phyloP scores from a whole-genome alignment of 2,888 invertebrate genomes.

The Leptothorax acervorum region DNA sequence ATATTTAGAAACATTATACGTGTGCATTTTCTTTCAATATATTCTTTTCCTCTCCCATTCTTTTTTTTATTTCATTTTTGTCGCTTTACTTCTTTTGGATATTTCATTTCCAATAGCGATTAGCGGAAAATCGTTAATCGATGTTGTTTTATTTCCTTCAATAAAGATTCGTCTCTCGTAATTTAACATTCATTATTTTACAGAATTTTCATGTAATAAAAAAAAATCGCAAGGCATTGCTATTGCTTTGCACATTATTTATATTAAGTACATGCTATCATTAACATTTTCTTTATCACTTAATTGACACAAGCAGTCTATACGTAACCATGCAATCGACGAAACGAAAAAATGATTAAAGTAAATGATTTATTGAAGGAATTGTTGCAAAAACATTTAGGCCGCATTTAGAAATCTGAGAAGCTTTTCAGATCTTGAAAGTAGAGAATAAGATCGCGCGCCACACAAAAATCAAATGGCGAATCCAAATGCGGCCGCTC shows the following conservation, averaged over 20 bases:
- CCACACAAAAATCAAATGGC: conserved; percentile 59
- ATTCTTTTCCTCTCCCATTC: not conserved
- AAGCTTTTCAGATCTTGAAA: conserved; percentile 3
- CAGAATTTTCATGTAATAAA: not conserved
- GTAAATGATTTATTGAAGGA: not conserved
- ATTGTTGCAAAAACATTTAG: not conserved
- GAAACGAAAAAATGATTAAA: not conserved
- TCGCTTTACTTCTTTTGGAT: not conserved
- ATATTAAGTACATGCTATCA: not conserved
- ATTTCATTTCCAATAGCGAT: not conserved
- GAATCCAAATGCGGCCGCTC: conserved; percentile 51
- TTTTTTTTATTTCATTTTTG: not conserved
- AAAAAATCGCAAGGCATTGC: not conserved
- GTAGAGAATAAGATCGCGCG: not conserved
- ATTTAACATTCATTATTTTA: conserved; percentile 36
- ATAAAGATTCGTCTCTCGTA: not conserved
- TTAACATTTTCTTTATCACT: not conserved
- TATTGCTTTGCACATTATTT: not conserved
- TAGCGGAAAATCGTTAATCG: not conserved
- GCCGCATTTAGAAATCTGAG: not conserved
- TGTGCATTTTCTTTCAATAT: not conserved
- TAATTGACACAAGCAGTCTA: not conserved
- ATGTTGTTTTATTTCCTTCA: conserved; percentile 20
- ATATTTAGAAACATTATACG: not conserved
- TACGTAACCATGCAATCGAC: not conserved